Evolutionary conservation across 2,888 invertebrate species (phyloP), one percentile per base, ranked within the genome.

Genomic region (Agonopterix heracliana): DNA sequence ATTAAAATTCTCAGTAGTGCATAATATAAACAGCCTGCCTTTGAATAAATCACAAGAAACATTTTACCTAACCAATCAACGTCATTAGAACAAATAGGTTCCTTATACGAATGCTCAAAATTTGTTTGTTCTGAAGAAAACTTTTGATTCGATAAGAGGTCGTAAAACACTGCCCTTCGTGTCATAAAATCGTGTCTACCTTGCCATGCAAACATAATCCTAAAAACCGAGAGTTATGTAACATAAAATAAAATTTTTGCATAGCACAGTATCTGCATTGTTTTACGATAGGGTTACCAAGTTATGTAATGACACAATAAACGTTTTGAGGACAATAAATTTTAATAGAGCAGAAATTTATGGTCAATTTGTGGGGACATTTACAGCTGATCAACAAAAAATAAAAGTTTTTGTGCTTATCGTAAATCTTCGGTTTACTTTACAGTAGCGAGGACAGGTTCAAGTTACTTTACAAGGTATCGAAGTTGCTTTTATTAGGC

Each of bases 271-370:
- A 67, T 63, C 64, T 74, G 74, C 78, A 83, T 80, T 83, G 80
- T 84, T 87, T 86, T 82, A 85, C 71, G 71, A 65, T 84, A 80
- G 81, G 81, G 84, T 83, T 83, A 81, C 83, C 73, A 64, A 74
- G 76, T 81, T 81, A 83, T 81, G 81, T 78, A 81, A 82, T 74
- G 68, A 73, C 71, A 79, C 77, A 76, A 79, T 81, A 81, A 85
- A 81, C 76, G 74, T 74, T 81, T 81, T 74, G 74, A 74, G 72
- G 71, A 67, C 63, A 74, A 80, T 83, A 81, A 81, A 81, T 83
- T 84, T 83, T 82, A 83, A 85, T 84, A 82, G 81, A 77, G 74
- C 74, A 77, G 71, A 81, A 81, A 79, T 85, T 84, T 85, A 87
- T 78, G 68, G 68, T 68, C 81, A 70, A 75, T 83, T 83, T 78